A percentile compares a stretch with the other conserved stretches of the same genome.
These are phyloP conservation scores for Agonopterix heracliana DNA, from an alignment of 2,888 invertebrate genomes.

Conservation along the genomic window DNA sequence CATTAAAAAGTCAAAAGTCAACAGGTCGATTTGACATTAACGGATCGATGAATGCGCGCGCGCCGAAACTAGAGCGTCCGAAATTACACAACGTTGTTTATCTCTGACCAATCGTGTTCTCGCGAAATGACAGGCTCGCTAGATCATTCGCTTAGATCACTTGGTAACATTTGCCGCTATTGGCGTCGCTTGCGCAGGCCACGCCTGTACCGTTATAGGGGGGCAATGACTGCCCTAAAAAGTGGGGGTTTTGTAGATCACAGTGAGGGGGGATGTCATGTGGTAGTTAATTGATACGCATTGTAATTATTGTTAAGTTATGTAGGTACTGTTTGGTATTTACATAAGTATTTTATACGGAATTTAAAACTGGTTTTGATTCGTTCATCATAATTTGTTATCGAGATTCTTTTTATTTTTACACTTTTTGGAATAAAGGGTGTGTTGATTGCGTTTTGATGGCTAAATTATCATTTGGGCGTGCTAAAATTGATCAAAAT, in stretches of 20 bases:
- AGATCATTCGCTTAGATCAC: conserved; percentile 73
- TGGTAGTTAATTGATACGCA: conserved; percentile 54
- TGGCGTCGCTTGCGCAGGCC: conserved; percentile 62
- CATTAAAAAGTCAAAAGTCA: conserved; percentile 16
- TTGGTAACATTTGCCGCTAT: conserved; percentile 55
- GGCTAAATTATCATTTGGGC: too few species aligned
- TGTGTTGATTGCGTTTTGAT: too few species aligned
- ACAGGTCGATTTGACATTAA: conserved; percentile 41
- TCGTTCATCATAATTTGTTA: too few species aligned
- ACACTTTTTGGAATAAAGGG: too few species aligned
- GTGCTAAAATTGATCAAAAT: too few species aligned
- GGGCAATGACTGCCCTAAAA: conserved; percentile 62
- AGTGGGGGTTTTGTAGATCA: conserved; percentile 67
- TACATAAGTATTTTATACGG: background rate
- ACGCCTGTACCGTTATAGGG: conserved; percentile 73
- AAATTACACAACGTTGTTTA: conserved; percentile 47
- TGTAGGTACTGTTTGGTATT: background rate
- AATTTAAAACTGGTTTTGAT: too few species aligned
- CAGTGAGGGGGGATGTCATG: conserved; percentile 57
- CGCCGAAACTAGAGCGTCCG: conserved; percentile 51
- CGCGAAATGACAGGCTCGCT: conserved; percentile 70
- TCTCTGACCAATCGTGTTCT: conserved; percentile 62
- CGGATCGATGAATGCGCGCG: conserved; percentile 20
- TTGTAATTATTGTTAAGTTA: background rate
- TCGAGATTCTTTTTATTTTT: too few species aligned